phyloP scores from a whole-genome alignment of 2,797 vertebrate species.

The Chaetodon trifasciatus region DNA sequence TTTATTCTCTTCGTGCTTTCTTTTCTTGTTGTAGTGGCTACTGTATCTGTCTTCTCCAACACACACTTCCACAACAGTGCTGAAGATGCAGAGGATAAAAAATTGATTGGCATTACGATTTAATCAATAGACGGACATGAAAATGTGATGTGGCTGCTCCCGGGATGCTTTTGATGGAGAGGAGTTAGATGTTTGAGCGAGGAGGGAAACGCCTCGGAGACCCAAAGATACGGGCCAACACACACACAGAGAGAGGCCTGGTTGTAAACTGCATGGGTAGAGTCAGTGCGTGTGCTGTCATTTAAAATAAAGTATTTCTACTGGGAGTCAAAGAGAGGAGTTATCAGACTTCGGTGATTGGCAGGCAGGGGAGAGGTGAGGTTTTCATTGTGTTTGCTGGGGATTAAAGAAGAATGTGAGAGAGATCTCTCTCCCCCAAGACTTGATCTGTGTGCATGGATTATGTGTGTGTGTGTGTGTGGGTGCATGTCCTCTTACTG shows the following conservation, averaged over 20 bases:
- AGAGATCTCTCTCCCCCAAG: constrained; percentile 41
- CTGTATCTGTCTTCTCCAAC: constrained; percentile 12
- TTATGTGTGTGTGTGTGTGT: constrained; percentile 22
- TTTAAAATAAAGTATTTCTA: constrained; percentile 50
- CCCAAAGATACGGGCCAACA: constrained; percentile 16
- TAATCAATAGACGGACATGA: constrained; percentile 66
- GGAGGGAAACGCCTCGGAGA: constrained; percentile 42
- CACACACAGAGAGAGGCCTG: not conserved
- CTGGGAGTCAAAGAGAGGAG: constrained; percentile 60
- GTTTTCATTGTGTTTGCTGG: constrained; percentile 69
- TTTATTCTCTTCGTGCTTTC: constrained; percentile 1
- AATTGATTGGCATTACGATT: constrained; percentile 68
- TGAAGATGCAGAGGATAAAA: constrained; percentile 59
- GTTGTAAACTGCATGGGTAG: not conserved
- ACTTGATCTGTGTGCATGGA: constrained; percentile 47
- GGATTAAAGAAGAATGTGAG: constrained; percentile 68
- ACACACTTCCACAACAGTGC: constrained; percentile 26
- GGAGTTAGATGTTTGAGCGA: constrained; percentile 44
- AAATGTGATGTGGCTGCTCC: constrained; percentile 56
- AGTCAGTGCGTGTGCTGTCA: constrained; percentile 33
- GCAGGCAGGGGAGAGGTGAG: constrained; percentile 63
- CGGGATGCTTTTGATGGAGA: constrained; percentile 43
- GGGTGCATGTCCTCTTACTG: constrained; percentile 20
- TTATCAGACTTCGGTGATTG: constrained; percentile 68
- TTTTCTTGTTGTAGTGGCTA: constrained; percentile 6